These are phyloP conservation scores for Anser cygnoides DNA, from an alignment of 2,113 vertebrate genomes.

Conservation along the genomic window DNA sequence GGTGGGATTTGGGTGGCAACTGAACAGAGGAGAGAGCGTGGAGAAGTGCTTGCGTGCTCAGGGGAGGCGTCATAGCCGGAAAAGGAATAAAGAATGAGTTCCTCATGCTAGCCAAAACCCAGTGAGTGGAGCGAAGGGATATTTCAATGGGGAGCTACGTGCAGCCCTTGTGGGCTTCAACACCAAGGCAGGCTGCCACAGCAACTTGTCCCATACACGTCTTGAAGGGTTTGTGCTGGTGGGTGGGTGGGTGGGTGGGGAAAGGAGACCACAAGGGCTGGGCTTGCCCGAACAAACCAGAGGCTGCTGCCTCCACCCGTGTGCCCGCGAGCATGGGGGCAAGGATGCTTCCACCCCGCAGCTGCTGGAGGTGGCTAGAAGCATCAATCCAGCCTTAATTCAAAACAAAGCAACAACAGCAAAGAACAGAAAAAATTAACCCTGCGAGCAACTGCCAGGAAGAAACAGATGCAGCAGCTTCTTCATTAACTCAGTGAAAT, in stretches of 20 bases:
- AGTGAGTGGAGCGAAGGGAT: neutral
- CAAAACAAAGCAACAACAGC: neutral
- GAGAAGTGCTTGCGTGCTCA: neutral
- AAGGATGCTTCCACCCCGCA: neutral
- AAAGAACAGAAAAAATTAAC: neutral
- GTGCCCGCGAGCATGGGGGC: neutral
- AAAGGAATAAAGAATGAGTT: neutral
- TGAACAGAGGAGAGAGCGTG: neutral
- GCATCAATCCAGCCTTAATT: neutral
- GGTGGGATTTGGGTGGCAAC: neutral
- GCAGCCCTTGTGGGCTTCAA: rapidly evolving
- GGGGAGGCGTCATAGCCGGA: neutral
- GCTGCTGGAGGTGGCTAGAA: neutral
- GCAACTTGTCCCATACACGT: rapidly evolving
- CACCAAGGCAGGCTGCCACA: neutral
- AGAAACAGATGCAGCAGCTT: neutral
- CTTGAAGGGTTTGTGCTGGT: neutral
- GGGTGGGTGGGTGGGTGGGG: neutral
- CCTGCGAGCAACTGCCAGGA: neutral
- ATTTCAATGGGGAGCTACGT: neutral
- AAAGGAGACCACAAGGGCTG: neutral
- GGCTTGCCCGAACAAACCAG: neutral
- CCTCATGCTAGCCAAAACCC: neutral
- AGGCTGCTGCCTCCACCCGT: rapidly evolving
- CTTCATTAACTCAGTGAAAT: neutral